Conservation (phyloP, 2,888 invertebrate species). For the Aelia acuminata region DNA sequence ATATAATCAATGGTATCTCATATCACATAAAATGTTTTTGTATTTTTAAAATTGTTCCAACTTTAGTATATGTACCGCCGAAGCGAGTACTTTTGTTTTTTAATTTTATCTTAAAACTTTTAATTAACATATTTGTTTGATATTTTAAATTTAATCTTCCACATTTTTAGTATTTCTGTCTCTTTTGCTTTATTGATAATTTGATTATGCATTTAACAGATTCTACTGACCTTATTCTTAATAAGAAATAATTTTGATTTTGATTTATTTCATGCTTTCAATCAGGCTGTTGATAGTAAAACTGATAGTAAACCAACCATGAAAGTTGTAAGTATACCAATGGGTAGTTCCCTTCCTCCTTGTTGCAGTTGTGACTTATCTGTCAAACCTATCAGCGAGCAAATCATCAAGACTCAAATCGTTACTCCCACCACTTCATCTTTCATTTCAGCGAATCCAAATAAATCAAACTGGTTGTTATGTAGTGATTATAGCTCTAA, state of each 20-base stretch:
- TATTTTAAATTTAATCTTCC: neutral
- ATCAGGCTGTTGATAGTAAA: slow-evolving; percentile 62
- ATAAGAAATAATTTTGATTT: slow-evolving; percentile 26
- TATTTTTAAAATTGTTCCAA: neutral
- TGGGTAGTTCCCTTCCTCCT: slow-evolving; percentile 54
- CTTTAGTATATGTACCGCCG: no score
- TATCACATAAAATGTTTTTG: neutral
- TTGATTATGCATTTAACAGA: neutral
- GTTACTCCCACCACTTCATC: slow-evolving; percentile 46
- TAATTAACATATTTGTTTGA: neutral
- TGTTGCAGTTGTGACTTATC: slow-evolving; percentile 53
- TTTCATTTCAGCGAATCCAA: neutral
- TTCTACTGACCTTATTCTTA: neutral
- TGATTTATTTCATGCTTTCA: slow-evolving; percentile 63
- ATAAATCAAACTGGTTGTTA: slow-evolving; percentile 38
- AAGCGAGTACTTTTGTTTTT: no score
- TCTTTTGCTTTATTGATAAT: neutral
- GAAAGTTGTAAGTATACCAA: slow-evolving; percentile 64
- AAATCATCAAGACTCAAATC: slow-evolving; percentile 33
- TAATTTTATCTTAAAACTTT: neutral
- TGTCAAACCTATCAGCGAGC: slow-evolving; percentile 48
- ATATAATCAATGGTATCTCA: neutral
- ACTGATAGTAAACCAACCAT: no score
- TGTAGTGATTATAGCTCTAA: slow-evolving; percentile 38
- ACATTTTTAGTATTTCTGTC: neutral